Evolutionary conservation across 2,113 vertebrate genomes (phyloP).

Genomic region (Erpornis zantholeuca): DNA sequence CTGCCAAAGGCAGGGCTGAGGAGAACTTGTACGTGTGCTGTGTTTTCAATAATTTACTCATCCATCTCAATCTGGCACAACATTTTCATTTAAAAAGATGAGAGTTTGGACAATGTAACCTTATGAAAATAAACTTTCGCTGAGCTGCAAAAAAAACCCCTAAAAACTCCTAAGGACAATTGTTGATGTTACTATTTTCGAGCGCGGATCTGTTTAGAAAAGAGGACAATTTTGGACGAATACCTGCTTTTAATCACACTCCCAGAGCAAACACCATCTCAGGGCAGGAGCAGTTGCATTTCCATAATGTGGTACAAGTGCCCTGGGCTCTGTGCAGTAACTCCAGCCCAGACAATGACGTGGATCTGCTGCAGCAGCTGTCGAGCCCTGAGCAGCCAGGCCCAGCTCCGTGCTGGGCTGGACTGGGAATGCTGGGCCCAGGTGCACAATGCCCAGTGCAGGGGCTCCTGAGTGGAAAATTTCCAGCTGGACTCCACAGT

Average conservation of each 20-base stretch:
- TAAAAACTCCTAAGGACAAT: not conserved
- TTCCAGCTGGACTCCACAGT: constrained; percentile 38
- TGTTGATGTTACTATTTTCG: not conserved
- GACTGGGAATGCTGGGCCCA: constrained; percentile 29
- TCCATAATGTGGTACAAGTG: constrained; percentile 32
- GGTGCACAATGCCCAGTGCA: not conserved
- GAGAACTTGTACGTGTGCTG: not conserved
- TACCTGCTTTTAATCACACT: not conserved
- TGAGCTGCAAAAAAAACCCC: not conserved
- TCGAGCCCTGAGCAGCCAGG: constrained; percentile 12
- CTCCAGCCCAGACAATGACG: constrained; percentile 2
- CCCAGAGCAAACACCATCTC: not conserved
- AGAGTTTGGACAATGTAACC: not conserved
- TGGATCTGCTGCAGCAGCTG: constrained; percentile 51
- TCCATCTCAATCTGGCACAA: not conserved
- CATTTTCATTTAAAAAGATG: not conserved
- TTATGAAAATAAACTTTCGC: not conserved
- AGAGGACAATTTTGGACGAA: not conserved
- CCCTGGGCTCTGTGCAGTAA: not conserved
- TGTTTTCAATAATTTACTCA: not conserved
- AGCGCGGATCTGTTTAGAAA: not conserved
- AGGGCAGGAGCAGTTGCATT: not conserved
- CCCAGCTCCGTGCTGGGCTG: not conserved
- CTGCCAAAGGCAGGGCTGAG: constrained; percentile 8
- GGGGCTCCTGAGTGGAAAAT: not conserved